A percentile compares a stretch with the other conserved stretches of the same genome.
Conservation (phyloP, 2,797 vertebrate genomes). For the Lutjanus argentimaculatus region DNA sequence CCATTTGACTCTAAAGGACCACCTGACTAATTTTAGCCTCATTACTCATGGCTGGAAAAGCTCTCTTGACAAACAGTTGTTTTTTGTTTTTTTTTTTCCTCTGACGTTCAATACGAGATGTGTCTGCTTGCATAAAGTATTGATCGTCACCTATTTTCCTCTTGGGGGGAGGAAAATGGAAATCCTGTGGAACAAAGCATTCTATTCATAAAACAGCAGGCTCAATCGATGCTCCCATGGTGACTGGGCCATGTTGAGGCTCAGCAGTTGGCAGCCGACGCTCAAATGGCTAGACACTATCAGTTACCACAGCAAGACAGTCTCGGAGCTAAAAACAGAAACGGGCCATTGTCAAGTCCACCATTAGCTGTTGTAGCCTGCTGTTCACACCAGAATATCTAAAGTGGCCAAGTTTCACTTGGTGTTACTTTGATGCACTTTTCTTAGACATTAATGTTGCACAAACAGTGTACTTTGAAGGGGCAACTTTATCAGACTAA, state of each 20-base stretch:
- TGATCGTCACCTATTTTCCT: conserved; percentile 58
- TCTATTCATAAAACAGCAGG: conserved; percentile 64
- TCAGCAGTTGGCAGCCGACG: conserved; percentile 23
- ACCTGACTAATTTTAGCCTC: conserved; percentile 7
- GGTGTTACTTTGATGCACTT: too few species aligned
- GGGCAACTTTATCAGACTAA: background rate
- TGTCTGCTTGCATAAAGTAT: conserved; percentile 60
- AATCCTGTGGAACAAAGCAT: conserved; percentile 63
- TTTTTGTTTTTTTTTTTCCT: background rate
- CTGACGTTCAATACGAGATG: conserved; percentile 57
- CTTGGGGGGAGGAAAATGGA: conserved; percentile 43
- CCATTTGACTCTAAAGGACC: background rate
- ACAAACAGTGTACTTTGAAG: background rate
- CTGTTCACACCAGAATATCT: background rate
- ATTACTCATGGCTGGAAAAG: conserved; percentile 19
- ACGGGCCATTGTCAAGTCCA: background rate
- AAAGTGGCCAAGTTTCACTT: background rate
- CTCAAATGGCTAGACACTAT: conserved; percentile 37
- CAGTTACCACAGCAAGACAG: conserved; percentile 54
- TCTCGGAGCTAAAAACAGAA: conserved; percentile 48
- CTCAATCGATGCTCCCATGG: conserved; percentile 57
- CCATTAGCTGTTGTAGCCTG: background rate
- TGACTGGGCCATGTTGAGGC: conserved; percentile 32
- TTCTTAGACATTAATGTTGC: background rate
- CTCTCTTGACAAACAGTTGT: conserved; percentile 9